phyloP scores from a whole-genome alignment of 2,888 invertebrate species.

The Himalopsyche japonica region DNA sequence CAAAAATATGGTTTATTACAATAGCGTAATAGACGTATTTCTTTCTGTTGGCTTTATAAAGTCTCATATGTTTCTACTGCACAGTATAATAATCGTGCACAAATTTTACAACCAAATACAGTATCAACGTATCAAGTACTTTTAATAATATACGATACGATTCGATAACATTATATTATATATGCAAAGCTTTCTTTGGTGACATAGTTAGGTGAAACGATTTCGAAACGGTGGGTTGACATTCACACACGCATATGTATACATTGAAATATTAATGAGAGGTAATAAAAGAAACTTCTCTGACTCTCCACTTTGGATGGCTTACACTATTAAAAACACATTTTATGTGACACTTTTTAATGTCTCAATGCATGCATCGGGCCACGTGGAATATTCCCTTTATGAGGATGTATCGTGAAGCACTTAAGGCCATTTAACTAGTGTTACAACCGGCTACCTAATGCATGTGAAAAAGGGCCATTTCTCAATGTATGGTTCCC shows the following conservation, averaged over 20 bases:
- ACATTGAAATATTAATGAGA: constrained; percentile 4
- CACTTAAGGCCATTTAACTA: neutral
- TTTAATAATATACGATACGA: neutral
- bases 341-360: constrained; percentile 21
- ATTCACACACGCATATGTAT: neutral
- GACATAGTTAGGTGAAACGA: neutral
- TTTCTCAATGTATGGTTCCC: neutral
- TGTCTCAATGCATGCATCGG: constrained; percentile 11
- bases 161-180: neutral
- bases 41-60: too few relatives aligned
- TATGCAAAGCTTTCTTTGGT: neutral
- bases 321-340: constrained; percentile 12
- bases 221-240: neutral
- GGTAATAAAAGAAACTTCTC: neutral
- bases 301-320: neutral
- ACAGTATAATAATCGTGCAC: too few relatives aligned
- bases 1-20: too few relatives aligned
- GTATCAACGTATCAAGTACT: neutral
- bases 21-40: too few relatives aligned
- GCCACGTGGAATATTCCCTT: neutral
- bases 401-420: neutral
- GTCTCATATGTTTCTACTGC: too few relatives aligned
- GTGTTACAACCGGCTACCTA: neutral
- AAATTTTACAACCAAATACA: neutral
- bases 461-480: neutral